Evolutionary conservation across 1,140 invertebrate species (phyloP).

Genomic region (Pseudachorutes palmiensis): DNA sequence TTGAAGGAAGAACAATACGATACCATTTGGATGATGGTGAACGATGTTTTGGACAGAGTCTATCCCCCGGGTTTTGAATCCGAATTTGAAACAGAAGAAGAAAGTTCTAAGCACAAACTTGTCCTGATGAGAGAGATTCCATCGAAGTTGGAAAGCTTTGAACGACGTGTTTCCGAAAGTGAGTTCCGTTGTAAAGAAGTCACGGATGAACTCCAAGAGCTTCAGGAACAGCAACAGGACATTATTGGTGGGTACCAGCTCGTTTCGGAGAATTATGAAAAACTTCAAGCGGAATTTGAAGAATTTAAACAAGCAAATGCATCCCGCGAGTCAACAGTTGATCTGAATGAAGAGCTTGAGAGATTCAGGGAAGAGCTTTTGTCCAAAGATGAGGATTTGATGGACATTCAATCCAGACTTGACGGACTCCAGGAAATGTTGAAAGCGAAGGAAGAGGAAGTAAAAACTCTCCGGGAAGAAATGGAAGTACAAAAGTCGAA

Average conservation of each 20-base stretch:
- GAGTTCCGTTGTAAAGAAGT: not conserved
- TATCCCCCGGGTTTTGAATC: too few species aligned
- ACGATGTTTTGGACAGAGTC: too few species aligned
- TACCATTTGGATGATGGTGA: too few species aligned
- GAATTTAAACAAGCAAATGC: slow-evolving; percentile 5
- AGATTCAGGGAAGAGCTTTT: slow-evolving; percentile 9
- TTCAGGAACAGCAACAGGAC: not conserved
- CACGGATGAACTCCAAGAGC: not conserved
- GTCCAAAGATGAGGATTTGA: slow-evolving; percentile 9
- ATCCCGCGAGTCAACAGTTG: not conserved
- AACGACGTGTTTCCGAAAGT: not conserved
- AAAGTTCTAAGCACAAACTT: not conserved
- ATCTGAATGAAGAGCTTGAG: not conserved
- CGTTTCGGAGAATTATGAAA: not conserved
- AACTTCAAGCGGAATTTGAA: not conserved
- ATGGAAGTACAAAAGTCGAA: not conserved
- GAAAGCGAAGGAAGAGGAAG: not conserved
- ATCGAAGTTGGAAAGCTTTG: not conserved
- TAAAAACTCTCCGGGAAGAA: too few species aligned
- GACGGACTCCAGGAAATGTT: not conserved
- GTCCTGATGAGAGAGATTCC: not conserved
- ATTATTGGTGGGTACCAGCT: slow-evolving; percentile 7
- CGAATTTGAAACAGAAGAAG: too few species aligned
- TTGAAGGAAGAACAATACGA: not conserved
- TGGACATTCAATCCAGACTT: not conserved